These are phyloP conservation scores for Tonatia bakeri DNA, from an alignment of 2,113 vertebrate genomes.

Conservation along the genomic window DNA sequence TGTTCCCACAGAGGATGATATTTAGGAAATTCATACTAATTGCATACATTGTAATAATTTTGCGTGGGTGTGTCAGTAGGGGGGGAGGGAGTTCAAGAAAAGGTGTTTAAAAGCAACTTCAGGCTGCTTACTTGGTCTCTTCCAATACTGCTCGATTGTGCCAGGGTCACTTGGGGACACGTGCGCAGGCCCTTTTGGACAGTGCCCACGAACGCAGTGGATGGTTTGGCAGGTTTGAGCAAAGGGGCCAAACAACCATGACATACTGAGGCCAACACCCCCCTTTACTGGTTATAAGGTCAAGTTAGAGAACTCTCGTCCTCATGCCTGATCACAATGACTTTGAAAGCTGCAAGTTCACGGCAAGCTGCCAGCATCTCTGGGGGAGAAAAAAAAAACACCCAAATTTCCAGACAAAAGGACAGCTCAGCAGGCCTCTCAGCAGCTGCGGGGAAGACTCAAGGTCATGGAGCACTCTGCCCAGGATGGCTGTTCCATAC, in stretches of 20 bases:
- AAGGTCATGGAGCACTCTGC: neutral
- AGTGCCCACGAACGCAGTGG: neutral
- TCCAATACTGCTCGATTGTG: neutral
- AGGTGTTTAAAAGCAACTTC: neutral
- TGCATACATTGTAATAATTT: neutral
- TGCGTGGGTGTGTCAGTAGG: neutral
- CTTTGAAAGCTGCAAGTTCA: neutral
- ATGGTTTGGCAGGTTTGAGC: neutral
- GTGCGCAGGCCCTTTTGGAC: neutral
- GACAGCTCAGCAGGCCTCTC: neutral
- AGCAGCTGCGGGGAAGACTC: neutral
- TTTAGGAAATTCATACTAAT: neutral
- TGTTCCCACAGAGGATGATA: neutral
- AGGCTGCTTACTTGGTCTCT: neutral
- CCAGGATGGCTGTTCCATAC: fast-evolving
- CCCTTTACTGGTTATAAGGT: neutral
- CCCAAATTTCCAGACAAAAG: neutral
- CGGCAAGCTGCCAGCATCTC: neutral
- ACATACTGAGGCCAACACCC: neutral
- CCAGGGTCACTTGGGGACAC: neutral
- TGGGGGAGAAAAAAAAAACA: neutral
- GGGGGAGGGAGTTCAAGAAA: neutral
- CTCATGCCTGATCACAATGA: neutral
- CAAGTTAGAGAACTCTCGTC: neutral
- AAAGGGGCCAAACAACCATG: neutral